Evolutionary conservation across 2,888 invertebrate genomes (phyloP).

Genomic region (Phymatocera aterrima): DNA sequence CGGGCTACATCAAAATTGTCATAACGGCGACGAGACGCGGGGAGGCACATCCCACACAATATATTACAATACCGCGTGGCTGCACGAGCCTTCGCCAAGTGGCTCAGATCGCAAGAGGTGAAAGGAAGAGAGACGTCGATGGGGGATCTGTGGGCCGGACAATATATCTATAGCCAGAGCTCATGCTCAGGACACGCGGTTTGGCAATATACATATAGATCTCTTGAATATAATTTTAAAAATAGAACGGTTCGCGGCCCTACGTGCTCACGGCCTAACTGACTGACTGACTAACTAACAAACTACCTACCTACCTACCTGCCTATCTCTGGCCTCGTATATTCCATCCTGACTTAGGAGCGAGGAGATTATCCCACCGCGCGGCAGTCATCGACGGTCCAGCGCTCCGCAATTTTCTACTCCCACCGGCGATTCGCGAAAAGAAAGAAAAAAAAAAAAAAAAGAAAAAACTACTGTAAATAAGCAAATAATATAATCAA

Average conservation of each 20-base stretch:
- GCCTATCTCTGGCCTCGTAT: neutral
- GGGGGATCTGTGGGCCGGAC: constrained; percentile 1
- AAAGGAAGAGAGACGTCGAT: constrained; percentile 32
- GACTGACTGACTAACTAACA: too few species aligned
- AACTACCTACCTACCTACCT: neutral
- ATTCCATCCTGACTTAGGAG: neutral
- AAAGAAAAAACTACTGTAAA: neutral
- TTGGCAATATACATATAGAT: constrained; percentile 12
- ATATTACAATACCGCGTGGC: too few species aligned
- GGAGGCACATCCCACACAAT: too few species aligned
- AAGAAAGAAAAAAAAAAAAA: neutral
- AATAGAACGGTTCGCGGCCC: constrained; percentile 39
- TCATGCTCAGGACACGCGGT: constrained; percentile 29
- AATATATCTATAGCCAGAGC: too few species aligned
- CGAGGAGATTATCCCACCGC: neutral
- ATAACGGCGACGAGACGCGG: too few species aligned
- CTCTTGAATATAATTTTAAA: constrained; percentile 38
- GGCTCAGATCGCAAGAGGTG: constrained; percentile 6
- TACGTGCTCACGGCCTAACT: neutral
- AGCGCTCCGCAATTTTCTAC: constrained; percentile 3
- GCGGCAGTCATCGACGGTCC: constrained; percentile 18
- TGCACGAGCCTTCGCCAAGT: too few species aligned
- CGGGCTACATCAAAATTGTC: too few species aligned
- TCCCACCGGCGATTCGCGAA: neutral
- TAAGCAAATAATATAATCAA: too few species aligned